Evolutionary conservation across 2,888 invertebrate genomes (phyloP).

Genomic region (Pseudococcus viburni): DNA sequence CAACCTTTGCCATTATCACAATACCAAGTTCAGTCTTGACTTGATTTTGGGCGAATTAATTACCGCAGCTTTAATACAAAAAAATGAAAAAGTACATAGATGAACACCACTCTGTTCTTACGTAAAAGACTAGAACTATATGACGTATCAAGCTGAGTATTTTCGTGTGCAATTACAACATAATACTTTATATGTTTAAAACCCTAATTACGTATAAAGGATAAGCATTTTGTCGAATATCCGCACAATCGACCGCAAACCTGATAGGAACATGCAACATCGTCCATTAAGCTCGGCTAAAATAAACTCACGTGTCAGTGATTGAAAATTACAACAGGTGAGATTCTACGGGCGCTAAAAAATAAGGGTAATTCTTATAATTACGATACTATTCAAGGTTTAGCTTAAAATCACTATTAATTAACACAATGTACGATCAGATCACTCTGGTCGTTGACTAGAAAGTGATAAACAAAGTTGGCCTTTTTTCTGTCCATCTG

Average conservation of each 20-base stretch:
- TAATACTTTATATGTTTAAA: background rate
- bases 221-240: constrained; percentile 34
- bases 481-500: constrained; percentile 75
- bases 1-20: background rate
- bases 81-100: background rate
- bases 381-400: background rate
- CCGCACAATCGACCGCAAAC: background rate
- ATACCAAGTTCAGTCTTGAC: constrained; percentile 4
- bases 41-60: constrained; percentile 8
- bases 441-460: constrained; percentile 83
- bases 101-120: constrained; percentile 11
- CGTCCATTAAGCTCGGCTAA: constrained; percentile 22
- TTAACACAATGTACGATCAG: constrained; percentile 67
- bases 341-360: constrained; percentile 2
- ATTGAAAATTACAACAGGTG: background rate
- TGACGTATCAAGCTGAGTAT: constrained; percentile 10
- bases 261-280: background rate
- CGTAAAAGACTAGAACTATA: constrained; percentile 21
- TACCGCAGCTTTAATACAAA: background rate
- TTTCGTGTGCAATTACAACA: background rate
- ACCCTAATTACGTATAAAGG: background rate
- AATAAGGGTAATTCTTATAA: background rate
- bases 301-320: background rate
- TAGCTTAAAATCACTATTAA: constrained; percentile 7
- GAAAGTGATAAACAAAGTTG: constrained; percentile 85